phyloP scores from a whole-genome alignment of 2,797 vertebrate genomes.

The Cossypha heuglini region DNA sequence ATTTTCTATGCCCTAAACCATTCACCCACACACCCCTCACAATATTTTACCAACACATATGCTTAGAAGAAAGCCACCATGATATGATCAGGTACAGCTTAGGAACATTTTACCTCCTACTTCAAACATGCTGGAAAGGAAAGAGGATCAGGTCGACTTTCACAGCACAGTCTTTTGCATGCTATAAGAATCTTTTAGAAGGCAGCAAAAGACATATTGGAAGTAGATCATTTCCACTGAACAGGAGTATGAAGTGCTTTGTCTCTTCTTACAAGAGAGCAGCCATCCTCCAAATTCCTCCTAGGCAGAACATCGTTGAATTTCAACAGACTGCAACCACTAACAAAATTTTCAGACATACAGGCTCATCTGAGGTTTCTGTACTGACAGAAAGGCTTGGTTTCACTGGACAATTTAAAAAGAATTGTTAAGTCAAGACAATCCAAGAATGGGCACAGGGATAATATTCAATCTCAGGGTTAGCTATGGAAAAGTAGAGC shows the following conservation, averaged over 20 bases:
- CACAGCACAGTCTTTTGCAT: neutral
- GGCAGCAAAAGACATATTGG: neutral
- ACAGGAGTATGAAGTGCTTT: neutral
- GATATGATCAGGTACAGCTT: neutral
- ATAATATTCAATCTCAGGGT: neutral
- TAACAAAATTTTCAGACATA: neutral
- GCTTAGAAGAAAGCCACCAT: neutral
- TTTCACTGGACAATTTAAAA: neutral
- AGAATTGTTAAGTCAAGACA: neutral
- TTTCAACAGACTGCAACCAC: neutral
- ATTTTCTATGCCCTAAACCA: neutral
- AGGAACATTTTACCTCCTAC: neutral
- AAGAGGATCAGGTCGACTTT: neutral
- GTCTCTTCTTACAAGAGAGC: neutral
- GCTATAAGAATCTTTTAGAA: neutral
- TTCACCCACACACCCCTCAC: neutral
- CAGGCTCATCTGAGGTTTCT: neutral
- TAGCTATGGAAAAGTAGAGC: neutral
- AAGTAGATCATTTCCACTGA: neutral
- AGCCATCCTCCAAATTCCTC: neutral
- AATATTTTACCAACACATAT: neutral
- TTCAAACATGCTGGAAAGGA: neutral
- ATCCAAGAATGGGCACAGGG: neutral
- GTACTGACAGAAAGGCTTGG: neutral
- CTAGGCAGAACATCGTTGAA: neutral